Evolutionary conservation across 2,888 invertebrate genomes (phyloP).

Genomic region (Metalampra italica): DNA sequence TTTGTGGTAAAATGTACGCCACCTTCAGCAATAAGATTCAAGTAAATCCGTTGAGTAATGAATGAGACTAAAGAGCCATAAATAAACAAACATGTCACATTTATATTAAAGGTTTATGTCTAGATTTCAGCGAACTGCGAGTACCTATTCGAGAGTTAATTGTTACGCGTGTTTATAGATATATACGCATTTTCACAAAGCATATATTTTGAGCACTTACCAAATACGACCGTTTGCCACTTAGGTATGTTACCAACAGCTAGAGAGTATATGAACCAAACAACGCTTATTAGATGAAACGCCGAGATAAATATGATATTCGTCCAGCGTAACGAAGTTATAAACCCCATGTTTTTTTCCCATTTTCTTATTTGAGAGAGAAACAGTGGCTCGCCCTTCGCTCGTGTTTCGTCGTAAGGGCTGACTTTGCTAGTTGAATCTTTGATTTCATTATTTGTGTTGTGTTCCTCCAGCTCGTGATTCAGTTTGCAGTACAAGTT

Average conservation of each 20-base stretch:
- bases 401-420: constrained; percentile 38
- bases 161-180: too few species aligned
- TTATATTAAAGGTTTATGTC: too few species aligned
- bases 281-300: constrained; percentile 59
- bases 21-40: too few species aligned
- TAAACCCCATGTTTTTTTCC: constrained; percentile 66
- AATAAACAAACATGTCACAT: too few species aligned
- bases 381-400: constrained; percentile 37
- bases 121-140: too few species aligned
- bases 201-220: constrained; percentile 65
- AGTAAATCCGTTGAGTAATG: too few species aligned
- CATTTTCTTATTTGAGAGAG: constrained; percentile 40
- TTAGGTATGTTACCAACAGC: constrained; percentile 35
- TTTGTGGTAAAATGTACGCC: too few species aligned
- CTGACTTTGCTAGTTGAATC: constrained; percentile 3
- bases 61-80: too few species aligned
- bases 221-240: constrained; percentile 73
- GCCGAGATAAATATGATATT: constrained; percentile 76
- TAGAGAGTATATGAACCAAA: constrained; percentile 45
- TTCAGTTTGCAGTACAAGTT: constrained; percentile 18
- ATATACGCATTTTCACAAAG: too few species aligned
- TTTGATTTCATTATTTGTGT: constrained; percentile 14
- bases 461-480: constrained; percentile 12
- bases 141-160: too few species aligned
- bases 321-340: constrained; percentile 81